Percentiles rank a stretch among this genome's conserved stretches.
Conservation (phyloP, 2,888 invertebrate genomes). For the Nemoura dubitans region DNA sequence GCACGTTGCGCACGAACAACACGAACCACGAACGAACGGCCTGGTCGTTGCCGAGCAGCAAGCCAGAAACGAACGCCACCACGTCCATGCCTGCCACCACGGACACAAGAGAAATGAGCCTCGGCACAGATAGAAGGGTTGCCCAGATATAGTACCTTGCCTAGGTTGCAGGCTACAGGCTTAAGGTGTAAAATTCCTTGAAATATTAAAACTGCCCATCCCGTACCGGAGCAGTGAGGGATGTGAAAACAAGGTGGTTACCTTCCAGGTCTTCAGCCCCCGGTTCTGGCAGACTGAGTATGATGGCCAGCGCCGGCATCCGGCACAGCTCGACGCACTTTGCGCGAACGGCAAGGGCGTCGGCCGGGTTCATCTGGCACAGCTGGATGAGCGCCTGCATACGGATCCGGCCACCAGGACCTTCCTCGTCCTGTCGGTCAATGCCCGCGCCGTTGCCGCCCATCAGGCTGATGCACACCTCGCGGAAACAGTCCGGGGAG, state of each 20-base stretch:
- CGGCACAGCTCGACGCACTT: conserved; percentile 90
- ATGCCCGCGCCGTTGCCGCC: conserved; percentile 90
- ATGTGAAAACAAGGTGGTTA: conserved; percentile 34
- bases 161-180: too few species aligned
- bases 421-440: conserved; percentile 89
- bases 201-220: too few species aligned
- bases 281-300: conserved; percentile 74
- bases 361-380: conserved; percentile 89
- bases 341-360: conserved; percentile 83
- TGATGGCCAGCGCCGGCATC: conserved; percentile 88
- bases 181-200: too few species aligned
- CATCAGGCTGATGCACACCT: conserved; percentile 88
- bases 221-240: too few species aligned
- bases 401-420: conserved; percentile 77
- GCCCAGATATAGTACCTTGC: too few species aligned
- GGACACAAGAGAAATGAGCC: too few species aligned
- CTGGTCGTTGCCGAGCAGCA: conserved; percentile 89
- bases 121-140: too few species aligned
- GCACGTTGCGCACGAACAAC: conserved; percentile 86
- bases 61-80: conserved; percentile 87
- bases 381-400: conserved; percentile 79
- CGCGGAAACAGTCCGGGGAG: conserved; percentile 91
- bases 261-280: conserved; percentile 2
- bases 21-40: conserved; percentile 93
- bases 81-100: conserved; percentile 60